phyloP scores from a whole-genome alignment of 2,113 vertebrate genomes.

The Lepus timidus region DNA sequence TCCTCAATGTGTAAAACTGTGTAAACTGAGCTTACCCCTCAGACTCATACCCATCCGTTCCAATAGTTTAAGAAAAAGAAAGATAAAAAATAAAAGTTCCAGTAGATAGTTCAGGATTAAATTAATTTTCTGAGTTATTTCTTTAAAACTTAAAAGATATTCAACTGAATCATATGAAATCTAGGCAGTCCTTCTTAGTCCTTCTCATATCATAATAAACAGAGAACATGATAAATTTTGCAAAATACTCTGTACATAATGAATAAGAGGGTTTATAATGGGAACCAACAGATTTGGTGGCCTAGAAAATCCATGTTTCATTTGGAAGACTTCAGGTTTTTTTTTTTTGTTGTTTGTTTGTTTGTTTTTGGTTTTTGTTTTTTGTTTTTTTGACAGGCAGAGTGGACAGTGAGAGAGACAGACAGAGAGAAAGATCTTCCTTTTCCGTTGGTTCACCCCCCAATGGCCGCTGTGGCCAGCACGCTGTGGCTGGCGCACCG shows the following conservation, averaged over 20 bases:
- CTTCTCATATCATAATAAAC: background rate
- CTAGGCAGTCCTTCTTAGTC: background rate
- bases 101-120: background rate
- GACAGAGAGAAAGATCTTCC: no score
- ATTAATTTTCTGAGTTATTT: background rate
- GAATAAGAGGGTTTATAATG: background rate
- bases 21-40: background rate
- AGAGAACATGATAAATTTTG: background rate
- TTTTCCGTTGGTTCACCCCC: no score
- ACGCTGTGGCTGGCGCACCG: no score
- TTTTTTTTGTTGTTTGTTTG: no score
- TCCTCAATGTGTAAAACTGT: background rate
- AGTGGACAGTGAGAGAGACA: no score
- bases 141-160: slow-evolving; percentile 8
- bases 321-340: background rate
- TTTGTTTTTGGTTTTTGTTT: no score
- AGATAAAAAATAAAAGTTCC: background rate
- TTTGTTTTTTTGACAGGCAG: no score
- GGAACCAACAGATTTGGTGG: background rate
- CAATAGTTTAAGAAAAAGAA: background rate
- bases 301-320: accelerated
- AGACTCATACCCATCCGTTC: background rate
- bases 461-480: no score
- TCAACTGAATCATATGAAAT: background rate
- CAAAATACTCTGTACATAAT: background rate